Conservation (phyloP, 2,888 invertebrate genomes). For the Drosophila lacicola region DNA sequence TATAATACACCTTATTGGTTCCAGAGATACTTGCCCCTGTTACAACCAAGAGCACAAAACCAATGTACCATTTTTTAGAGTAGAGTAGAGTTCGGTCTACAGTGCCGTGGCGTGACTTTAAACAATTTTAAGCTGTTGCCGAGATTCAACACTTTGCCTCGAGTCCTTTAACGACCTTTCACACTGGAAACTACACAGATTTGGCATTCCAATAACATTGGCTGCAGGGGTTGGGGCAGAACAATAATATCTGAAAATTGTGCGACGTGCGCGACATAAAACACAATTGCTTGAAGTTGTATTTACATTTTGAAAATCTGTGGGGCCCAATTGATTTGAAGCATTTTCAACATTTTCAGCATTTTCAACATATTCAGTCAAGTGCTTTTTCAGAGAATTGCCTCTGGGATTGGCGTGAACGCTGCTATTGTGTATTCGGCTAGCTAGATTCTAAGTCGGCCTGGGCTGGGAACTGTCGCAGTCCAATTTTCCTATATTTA, state of each 20-base stretch:
- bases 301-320: slow-evolving; percentile 18
- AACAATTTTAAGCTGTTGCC: too few species aligned
- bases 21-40: too few species aligned
- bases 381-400: not conserved
- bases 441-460: slow-evolving; percentile 6
- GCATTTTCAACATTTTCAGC: not conserved
- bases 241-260: slow-evolving; percentile 14
- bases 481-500: slow-evolving; percentile 51
- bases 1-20: too few species aligned
- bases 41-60: too few species aligned
- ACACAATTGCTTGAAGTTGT: slow-evolving; percentile 33
- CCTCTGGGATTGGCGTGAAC: not conserved
- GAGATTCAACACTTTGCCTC: too few species aligned
- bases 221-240: not conserved
- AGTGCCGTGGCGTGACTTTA: too few species aligned
- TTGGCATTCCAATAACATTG: not conserved
- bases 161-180: too few species aligned
- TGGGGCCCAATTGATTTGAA: not conserved
- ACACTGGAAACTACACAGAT: too few species aligned
- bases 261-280: slow-evolving; percentile 23
- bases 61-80: too few species aligned
- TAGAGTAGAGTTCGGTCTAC: too few species aligned
- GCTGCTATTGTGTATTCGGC: not conserved
- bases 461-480: not conserved
- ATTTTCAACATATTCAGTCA: not conserved